Evolutionary conservation across 2,888 invertebrate species (phyloP).

Genomic region (Horisme vitalbata): DNA sequence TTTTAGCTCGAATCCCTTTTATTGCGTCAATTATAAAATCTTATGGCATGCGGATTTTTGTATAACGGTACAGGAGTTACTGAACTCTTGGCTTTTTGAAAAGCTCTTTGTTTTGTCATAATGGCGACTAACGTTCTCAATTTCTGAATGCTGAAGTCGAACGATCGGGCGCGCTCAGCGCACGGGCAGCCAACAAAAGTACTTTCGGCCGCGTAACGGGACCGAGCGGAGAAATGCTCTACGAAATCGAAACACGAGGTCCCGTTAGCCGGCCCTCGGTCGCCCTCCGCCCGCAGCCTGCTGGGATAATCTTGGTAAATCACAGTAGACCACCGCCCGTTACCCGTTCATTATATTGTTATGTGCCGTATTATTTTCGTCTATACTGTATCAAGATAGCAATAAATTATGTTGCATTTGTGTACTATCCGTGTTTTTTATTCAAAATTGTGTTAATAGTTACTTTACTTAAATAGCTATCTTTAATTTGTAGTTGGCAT

Average conservation of each 20-base stretch:
- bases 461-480: too few relatives aligned
- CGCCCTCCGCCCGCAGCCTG: slow-evolving; percentile 29
- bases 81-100: slow-evolving; percentile 48
- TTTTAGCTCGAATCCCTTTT: slow-evolving; percentile 19
- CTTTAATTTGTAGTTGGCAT: too few relatives aligned
- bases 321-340: slow-evolving; percentile 50
- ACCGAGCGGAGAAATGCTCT: slow-evolving; percentile 80
- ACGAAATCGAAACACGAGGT: slow-evolving; percentile 82
- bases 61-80: slow-evolving; percentile 44
- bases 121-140: slow-evolving; percentile 66
- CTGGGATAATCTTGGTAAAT: slow-evolving; percentile 72
- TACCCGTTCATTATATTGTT: slow-evolving; percentile 46
- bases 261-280: slow-evolving; percentile 79
- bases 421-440: too few relatives aligned
- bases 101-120: slow-evolving; percentile 68
- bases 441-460: too few relatives aligned
- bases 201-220: slow-evolving; percentile 81
- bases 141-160: slow-evolving; percentile 75
- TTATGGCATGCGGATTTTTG: slow-evolving; percentile 33
- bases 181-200: slow-evolving; percentile 72
- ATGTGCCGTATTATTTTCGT: slow-evolving; percentile 34
- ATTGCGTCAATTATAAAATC: slow-evolving; percentile 23
- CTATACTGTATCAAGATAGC: slow-evolving; percentile 15
- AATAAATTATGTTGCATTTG: slow-evolving; percentile 13
- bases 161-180: slow-evolving; percentile 59